phyloP scores from a whole-genome alignment of 2,888 invertebrate species.

The Anthrax anthrax region DNA sequence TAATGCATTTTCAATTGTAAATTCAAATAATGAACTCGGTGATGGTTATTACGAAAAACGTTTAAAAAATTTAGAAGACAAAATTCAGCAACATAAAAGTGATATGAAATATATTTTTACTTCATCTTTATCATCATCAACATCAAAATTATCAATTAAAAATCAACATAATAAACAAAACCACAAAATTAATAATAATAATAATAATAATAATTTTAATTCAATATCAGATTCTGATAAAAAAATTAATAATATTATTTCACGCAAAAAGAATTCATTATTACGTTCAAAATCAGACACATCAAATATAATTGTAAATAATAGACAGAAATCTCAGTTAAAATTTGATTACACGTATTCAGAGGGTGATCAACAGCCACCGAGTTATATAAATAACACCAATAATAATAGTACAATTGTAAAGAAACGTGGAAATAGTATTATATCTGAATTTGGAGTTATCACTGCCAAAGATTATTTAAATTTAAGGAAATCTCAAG shows the following conservation, averaged over 20 bases:
- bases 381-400: background rate
- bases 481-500: constrained; percentile 4
- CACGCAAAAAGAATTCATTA: background rate
- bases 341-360: constrained; percentile 2
- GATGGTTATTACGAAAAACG: constrained; percentile 20
- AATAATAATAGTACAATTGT: background rate
- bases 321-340: background rate
- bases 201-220: background rate
- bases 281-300: constrained; percentile 3
- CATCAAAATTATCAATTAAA: background rate
- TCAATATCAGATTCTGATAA: background rate
- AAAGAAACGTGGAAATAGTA: background rate
- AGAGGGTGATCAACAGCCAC: constrained; percentile 2
- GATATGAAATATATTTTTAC: constrained; percentile 21
- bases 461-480: constrained; percentile 3
- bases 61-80: constrained; percentile 20
- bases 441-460: constrained; percentile 1
- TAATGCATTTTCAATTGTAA: background rate
- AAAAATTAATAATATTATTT: background rate
- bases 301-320: background rate
- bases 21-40: constrained; percentile 8
- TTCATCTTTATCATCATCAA: background rate
- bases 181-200: background rate
- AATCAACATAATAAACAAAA: background rate
- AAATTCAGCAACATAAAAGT: constrained; percentile 22